Evolutionary conservation across 2,797 vertebrate genomes (phyloP).

Genomic region (Xiphorhynchus erythropygius): DNA sequence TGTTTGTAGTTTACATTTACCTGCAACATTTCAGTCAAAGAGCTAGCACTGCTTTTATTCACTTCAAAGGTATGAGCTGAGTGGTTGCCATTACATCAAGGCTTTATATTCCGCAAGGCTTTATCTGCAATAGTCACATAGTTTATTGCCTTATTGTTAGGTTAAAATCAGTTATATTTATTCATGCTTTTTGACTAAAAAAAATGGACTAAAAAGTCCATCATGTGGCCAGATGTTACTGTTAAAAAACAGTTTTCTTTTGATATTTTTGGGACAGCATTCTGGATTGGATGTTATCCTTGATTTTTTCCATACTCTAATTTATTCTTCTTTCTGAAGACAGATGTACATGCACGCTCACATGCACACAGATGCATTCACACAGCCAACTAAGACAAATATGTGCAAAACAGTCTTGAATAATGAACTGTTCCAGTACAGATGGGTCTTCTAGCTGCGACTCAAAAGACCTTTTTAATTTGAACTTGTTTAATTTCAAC

Average conservation of each 20-base stretch:
- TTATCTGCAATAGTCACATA: background rate
- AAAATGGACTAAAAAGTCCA: background rate
- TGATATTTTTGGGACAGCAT: background rate
- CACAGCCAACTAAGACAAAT: background rate
- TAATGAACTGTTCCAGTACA: background rate
- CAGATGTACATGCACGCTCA: background rate
- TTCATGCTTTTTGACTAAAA: background rate
- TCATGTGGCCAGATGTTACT: background rate
- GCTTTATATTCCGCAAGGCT: background rate
- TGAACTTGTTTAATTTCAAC: background rate
- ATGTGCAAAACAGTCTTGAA: background rate
- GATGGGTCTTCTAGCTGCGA: background rate
- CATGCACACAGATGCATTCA: background rate
- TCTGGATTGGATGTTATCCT: background rate
- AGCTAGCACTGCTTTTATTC: background rate
- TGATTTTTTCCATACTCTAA: background rate
- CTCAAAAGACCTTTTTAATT: background rate
- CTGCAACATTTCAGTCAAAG: background rate
- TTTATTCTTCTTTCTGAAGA: background rate
- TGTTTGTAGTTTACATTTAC: constrained; percentile 15
- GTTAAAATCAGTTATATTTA: background rate
- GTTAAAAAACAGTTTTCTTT: background rate
- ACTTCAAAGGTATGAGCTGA: constrained; percentile 7
- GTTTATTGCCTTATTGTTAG: background rate
- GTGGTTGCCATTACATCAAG: background rate